phyloP scores from a whole-genome alignment of 2,797 vertebrate species.

The Nyctibius grandis region DNA sequence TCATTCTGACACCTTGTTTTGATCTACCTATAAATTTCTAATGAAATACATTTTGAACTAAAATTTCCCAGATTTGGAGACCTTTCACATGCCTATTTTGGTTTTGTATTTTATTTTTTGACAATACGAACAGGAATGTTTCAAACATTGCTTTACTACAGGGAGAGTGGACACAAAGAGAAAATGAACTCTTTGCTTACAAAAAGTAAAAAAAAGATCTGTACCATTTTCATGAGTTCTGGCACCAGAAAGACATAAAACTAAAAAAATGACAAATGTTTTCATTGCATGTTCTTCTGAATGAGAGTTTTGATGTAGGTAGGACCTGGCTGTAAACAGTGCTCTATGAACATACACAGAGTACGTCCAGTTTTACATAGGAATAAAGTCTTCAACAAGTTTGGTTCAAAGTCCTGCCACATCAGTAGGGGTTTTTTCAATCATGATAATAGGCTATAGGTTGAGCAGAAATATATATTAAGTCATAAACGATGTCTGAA shows the following conservation, averaged over 20 bases:
- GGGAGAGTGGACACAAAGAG: not conserved
- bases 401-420: not conserved
- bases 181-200: not conserved
- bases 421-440: not conserved
- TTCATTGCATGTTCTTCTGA: not conserved
- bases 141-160: not conserved
- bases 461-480: not conserved
- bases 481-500: not conserved
- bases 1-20: not conserved
- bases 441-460: not conserved
- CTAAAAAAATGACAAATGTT: not conserved
- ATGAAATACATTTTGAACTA: not conserved
- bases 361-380: not conserved
- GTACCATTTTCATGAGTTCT: not conserved
- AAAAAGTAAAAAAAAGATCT: not conserved
- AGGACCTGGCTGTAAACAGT: not conserved
- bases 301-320: not conserved
- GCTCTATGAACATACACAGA: not conserved
- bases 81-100: not conserved
- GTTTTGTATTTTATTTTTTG: not conserved
- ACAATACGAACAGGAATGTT: not conserved
- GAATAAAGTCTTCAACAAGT: not conserved
- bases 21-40: not conserved
- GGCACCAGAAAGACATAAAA: not conserved
- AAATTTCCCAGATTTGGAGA: not conserved